phyloP scores from a whole-genome alignment of 2,888 invertebrate species.

The Podabrus alpinus region DNA sequence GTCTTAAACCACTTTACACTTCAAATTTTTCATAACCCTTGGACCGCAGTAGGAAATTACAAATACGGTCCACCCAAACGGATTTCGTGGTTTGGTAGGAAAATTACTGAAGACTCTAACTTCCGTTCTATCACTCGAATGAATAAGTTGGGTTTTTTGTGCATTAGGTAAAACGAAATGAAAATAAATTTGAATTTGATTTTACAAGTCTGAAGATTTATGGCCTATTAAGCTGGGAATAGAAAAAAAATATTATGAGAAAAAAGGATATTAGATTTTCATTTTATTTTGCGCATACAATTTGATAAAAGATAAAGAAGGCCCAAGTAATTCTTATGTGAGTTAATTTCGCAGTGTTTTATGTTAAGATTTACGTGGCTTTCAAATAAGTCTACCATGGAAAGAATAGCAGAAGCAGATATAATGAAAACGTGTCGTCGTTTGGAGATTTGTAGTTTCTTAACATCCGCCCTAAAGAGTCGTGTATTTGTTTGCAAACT shows the following conservation, averaged over 20 bases:
- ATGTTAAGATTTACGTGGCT: background rate
- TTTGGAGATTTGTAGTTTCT: slow-evolving; percentile 14
- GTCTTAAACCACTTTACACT: too few species aligned
- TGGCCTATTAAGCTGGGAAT: background rate
- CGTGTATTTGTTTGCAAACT: background rate
- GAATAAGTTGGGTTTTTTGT: background rate
- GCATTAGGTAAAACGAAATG: background rate
- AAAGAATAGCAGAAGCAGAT: slow-evolving; percentile 7
- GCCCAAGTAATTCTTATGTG: background rate
- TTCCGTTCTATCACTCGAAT: background rate
- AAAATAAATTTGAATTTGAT: background rate
- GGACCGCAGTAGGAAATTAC: background rate
- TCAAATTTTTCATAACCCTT: too few species aligned
- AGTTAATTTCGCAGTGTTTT: background rate
- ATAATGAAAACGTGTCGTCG: slow-evolving; percentile 23
- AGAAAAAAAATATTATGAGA: background rate
- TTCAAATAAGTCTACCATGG: background rate
- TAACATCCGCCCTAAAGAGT: background rate
- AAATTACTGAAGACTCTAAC: background rate
- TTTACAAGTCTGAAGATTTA: background rate
- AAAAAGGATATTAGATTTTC: slow-evolving; percentile 2
- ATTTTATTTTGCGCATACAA: slow-evolving; percentile 13
- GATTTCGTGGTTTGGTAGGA: too few species aligned
- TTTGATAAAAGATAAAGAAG: slow-evolving; percentile 17
- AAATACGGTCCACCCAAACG: background rate